phyloP scores from a whole-genome alignment of 92 coral and sea anemone genomes.

The Parazoanthus swiftii region DNA sequence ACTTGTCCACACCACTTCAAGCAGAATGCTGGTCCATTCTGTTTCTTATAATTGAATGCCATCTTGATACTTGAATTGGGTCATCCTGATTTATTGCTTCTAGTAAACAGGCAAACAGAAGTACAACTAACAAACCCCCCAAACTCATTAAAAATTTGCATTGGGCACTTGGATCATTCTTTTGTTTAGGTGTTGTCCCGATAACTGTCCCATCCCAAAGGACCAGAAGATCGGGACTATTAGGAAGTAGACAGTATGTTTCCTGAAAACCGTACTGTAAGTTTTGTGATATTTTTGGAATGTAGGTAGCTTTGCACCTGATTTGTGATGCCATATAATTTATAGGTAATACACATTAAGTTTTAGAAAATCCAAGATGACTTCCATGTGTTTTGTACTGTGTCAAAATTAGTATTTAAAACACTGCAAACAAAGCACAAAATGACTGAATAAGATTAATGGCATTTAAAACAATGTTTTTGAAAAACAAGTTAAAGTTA shows the following conservation, averaged over 20 bases:
- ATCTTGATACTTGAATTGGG: slow-evolving; percentile 25
- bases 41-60: neutral
- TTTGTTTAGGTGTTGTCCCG: slow-evolving; percentile 27
- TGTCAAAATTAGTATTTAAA: too few species aligned
- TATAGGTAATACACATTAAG: too few species aligned
- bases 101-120: slow-evolving; percentile 8
- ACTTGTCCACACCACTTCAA: neutral
- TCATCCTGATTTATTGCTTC: slow-evolving; percentile 17
- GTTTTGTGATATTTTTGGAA: too few species aligned
- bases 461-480: too few species aligned
- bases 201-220: slow-evolving; percentile 5
- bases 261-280: neutral
- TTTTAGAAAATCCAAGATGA: too few species aligned
- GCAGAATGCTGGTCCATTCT: neutral
- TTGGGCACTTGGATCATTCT: slow-evolving; percentile 16
- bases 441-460: too few species aligned
- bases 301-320: too few species aligned
- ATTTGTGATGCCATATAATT: too few species aligned
- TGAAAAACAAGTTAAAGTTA: too few species aligned
- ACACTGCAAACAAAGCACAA: too few species aligned
- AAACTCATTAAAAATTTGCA: slow-evolving; percentile 21
- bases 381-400: too few species aligned
- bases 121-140: slow-evolving; percentile 16
- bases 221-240: neutral
- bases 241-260: neutral